These are phyloP conservation scores for Oophaga pumilio DNA, from an alignment of 2,113 vertebrate species.

Conservation along the genomic window DNA sequence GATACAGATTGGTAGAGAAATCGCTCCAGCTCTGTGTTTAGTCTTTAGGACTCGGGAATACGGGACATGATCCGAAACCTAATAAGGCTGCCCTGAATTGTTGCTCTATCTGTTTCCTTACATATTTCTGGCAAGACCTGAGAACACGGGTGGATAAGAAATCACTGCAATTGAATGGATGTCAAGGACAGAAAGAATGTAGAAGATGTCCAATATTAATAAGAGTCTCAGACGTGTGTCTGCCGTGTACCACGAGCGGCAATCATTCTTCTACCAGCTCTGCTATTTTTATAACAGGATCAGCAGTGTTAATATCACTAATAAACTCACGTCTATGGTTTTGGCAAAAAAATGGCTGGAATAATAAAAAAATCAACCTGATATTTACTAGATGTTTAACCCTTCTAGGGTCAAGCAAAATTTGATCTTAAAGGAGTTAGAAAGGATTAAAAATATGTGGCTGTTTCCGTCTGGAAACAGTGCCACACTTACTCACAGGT, in stretches of 20 bases:
- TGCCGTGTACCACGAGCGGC: neutral
- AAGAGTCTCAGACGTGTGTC: conserved; percentile 1
- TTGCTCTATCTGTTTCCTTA: conserved; percentile 50
- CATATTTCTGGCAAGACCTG: conserved; percentile 24
- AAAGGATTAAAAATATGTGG: neutral
- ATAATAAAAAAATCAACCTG: neutral
- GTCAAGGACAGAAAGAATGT: conserved; percentile 42
- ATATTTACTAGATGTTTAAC: neutral
- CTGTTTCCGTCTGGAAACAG: neutral
- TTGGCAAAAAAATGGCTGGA: neutral
- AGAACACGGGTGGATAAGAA: conserved; percentile 44
- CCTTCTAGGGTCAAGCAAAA: neutral
- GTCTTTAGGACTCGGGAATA: neutral
- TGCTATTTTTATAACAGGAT: conserved; percentile 27
- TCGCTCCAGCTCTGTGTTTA: conserved; percentile 15
- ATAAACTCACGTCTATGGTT: neutral
- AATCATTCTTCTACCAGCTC: conserved; percentile 24
- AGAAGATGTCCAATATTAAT: conserved; percentile 47
- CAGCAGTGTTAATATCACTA: conserved; percentile 1
- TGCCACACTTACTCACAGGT: neutral
- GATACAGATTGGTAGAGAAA: conserved; percentile 6
- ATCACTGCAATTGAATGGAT: conserved; percentile 43
- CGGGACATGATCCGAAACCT: conserved; percentile 40
- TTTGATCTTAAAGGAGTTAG: neutral
- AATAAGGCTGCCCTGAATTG: conserved; percentile 35